These are phyloP conservation scores for Polylopha cassiicola DNA, from an alignment of 2,888 invertebrate genomes.

Conservation along the genomic window DNA sequence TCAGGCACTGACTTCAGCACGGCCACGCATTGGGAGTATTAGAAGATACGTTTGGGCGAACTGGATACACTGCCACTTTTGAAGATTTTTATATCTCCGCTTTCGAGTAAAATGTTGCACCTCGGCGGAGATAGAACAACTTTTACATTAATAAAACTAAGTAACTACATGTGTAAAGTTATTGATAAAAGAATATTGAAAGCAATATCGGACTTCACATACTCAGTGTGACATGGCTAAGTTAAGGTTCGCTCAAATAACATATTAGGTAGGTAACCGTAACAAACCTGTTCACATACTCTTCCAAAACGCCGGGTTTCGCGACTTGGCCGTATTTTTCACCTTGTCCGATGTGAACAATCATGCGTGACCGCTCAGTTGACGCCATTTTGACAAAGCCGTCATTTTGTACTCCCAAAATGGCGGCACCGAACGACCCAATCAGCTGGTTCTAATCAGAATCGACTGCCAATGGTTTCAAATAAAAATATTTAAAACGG, in stretches of 20 bases:
- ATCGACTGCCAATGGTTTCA: slow-evolving; percentile 57
- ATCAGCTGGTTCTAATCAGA: slow-evolving; percentile 57
- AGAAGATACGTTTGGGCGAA: slow-evolving; percentile 42
- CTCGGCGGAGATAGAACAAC: too few relatives aligned
- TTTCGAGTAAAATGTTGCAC: too few relatives aligned
- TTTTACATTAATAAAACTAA: too few relatives aligned
- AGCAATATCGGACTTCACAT: too few relatives aligned
- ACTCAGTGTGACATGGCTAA: background rate
- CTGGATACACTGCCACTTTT: slow-evolving; percentile 6
- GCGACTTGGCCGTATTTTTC: slow-evolving; percentile 45
- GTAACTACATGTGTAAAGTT: too few relatives aligned
- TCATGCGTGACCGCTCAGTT: slow-evolving; percentile 37
- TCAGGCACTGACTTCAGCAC: slow-evolving; percentile 81
- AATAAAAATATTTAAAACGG: slow-evolving; percentile 39
- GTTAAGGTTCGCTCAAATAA: slow-evolving; percentile 34
- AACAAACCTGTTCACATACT: slow-evolving; percentile 45
- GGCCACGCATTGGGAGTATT: slow-evolving; percentile 97
- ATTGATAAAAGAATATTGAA: too few relatives aligned
- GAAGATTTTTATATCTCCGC: background rate
- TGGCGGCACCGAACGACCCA: slow-evolving; percentile 67
- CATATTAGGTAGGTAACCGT: slow-evolving; percentile 30
- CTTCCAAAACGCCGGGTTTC: slow-evolving; percentile 42
- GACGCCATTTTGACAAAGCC: slow-evolving; percentile 48
- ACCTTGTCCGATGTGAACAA: slow-evolving; percentile 35
- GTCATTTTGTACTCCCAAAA: slow-evolving; percentile 46